Evolutionary conservation across 2,888 invertebrate species (phyloP).

Genomic region (Boloria euphrosyne): DNA sequence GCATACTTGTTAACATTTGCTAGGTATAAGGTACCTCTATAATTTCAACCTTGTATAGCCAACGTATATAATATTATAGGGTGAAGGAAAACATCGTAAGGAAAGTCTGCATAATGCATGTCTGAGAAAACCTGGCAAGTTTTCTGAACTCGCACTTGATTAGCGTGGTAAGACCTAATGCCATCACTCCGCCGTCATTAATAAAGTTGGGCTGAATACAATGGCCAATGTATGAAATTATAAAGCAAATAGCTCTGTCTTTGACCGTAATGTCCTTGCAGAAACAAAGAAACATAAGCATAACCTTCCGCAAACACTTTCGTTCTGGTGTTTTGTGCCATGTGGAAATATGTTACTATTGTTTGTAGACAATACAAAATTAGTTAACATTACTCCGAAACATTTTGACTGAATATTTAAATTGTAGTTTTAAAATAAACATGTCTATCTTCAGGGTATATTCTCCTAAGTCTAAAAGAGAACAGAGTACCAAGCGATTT

Average conservation of each 20-base stretch:
- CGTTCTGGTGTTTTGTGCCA: constrained; percentile 29
- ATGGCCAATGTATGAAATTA: constrained; percentile 39
- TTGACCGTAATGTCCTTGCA: constrained; percentile 64
- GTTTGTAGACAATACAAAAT: background rate
- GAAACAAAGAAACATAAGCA: constrained; percentile 45
- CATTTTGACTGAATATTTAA: too few relatives aligned
- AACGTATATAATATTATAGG: background rate
- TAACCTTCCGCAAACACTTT: constrained; percentile 44
- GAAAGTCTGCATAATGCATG: too few relatives aligned
- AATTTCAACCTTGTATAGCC: background rate
- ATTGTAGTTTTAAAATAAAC: too few relatives aligned
- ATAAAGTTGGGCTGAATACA: too few relatives aligned
- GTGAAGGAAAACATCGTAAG: too few relatives aligned
- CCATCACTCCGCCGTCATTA: too few relatives aligned
- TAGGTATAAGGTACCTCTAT: background rate
- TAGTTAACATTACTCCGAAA: background rate
- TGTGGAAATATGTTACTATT: constrained; percentile 12
- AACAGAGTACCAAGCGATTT: too few relatives aligned
- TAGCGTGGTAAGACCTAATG: too few relatives aligned
- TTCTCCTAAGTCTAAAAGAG: too few relatives aligned
- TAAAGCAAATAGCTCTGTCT: constrained; percentile 58
- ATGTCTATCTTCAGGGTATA: too few relatives aligned
- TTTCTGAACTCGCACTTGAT: too few relatives aligned
- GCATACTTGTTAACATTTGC: background rate
- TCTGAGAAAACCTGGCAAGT: too few relatives aligned